These are phyloP conservation scores for Chromoteleia sp. DNA, from an alignment of 2,888 invertebrate species.

Conservation along the genomic window DNA sequence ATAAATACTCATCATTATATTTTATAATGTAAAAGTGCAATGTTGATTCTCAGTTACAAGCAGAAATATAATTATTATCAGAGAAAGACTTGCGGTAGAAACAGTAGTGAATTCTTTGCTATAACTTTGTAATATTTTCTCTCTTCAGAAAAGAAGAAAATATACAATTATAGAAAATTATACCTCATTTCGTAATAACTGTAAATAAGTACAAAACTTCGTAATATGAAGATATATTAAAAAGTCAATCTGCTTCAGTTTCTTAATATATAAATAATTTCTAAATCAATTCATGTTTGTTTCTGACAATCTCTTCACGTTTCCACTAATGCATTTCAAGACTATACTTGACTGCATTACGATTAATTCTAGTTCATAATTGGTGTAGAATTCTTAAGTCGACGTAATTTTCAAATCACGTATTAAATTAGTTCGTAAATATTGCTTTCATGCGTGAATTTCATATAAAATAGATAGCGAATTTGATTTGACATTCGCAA, in stretches of 20 bases:
- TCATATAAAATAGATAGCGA: constrained; percentile 9
- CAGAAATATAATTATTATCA: too few relatives aligned
- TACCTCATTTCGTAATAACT: too few relatives aligned
- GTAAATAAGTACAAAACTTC: too few relatives aligned
- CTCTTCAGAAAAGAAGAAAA: too few relatives aligned
- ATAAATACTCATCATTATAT: too few relatives aligned
- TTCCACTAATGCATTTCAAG: constrained; percentile 41
- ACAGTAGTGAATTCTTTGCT: too few relatives aligned
- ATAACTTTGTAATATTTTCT: too few relatives aligned
- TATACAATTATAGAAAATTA: too few relatives aligned
- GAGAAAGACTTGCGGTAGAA: too few relatives aligned
- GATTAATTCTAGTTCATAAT: constrained; percentile 38
- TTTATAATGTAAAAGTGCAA: not conserved
- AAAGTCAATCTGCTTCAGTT: too few relatives aligned
- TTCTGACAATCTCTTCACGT: constrained; percentile 32
- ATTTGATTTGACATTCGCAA: constrained; percentile 19
- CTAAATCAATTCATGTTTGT: constrained; percentile 17
- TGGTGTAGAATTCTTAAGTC: constrained; percentile 7
- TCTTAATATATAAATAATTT: too few relatives aligned
- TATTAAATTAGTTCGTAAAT: constrained; percentile 37
- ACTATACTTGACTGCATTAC: constrained; percentile 28
- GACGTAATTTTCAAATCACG: constrained; percentile 41
- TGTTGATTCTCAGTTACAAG: constrained; percentile 7
- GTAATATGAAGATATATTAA: too few relatives aligned
- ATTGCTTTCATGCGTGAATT: constrained; percentile 19